A percentile compares a stretch with the other conserved stretches of the same genome.
phyloP scores from a whole-genome alignment of 2,113 vertebrate species.

The Sorex fumeus region DNA sequence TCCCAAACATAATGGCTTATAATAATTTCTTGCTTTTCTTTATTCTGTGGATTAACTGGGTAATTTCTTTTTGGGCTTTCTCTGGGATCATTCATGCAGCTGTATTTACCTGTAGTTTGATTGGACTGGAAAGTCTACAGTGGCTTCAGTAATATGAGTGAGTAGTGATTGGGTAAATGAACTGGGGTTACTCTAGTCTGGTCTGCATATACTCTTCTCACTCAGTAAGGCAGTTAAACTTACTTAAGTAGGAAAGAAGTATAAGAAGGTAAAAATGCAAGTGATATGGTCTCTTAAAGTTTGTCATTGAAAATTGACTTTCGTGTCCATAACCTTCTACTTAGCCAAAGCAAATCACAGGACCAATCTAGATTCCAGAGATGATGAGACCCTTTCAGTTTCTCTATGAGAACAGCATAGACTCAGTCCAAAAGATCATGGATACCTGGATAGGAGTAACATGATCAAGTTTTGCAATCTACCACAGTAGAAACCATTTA shows the following conservation, averaged over 20 bases:
- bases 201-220: background rate
- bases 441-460: background rate
- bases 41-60: background rate
- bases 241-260: background rate
- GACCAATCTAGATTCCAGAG: background rate
- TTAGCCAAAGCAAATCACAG: conserved; percentile 23
- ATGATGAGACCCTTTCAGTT: background rate
- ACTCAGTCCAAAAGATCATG: background rate
- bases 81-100: background rate
- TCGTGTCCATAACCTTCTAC: background rate
- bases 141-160: background rate
- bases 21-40: background rate
- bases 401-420: background rate
- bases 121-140: background rate
- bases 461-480: background rate
- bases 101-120: background rate
- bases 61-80: background rate
- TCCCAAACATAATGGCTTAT: background rate
- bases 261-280: background rate
- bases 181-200: background rate
- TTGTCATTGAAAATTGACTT: conserved; percentile 3
- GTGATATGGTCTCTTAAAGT: background rate
- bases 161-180: background rate
- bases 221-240: background rate
- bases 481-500: background rate